A percentile compares a stretch with the other conserved stretches of the same genome.
Evolutionary conservation across 2,888 invertebrate genomes (phyloP).

Genomic region (Eurytoma californica): DNA sequence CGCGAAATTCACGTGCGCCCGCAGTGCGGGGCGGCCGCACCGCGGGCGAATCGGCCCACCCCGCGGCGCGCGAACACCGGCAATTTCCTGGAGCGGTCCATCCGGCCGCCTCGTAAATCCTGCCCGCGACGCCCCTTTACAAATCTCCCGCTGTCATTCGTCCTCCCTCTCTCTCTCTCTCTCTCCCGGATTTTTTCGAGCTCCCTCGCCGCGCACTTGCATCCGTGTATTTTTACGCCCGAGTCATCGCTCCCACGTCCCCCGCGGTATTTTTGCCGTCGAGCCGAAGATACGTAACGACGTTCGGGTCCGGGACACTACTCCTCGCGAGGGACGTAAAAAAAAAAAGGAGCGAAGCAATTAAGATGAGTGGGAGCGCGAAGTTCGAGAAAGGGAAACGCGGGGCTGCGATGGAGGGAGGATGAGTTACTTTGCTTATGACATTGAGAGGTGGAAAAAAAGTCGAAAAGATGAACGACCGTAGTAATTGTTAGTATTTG

Average conservation of each 20-base stretch:
- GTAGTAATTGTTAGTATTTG: no score
- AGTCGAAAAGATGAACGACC: no score
- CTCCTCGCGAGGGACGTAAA: slow-evolving; percentile 1
- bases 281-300: slow-evolving; percentile 62
- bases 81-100: slow-evolving; percentile 56
- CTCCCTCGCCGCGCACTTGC: slow-evolving; percentile 45
- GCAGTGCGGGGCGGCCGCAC: no score
- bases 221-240: slow-evolving; percentile 72
- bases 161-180: slow-evolving; percentile 52
- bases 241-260: slow-evolving; percentile 75
- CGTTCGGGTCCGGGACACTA: background rate
- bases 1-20: no score
- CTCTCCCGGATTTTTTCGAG: slow-evolving; percentile 30
- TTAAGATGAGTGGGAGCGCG: slow-evolving; percentile 19
- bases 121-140: slow-evolving; percentile 8
- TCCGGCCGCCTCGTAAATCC: slow-evolving; percentile 59
- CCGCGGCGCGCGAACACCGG: no score
- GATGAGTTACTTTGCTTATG: background rate
- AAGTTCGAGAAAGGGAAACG: background rate
- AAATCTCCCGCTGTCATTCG: slow-evolving; percentile 34
- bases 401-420: background rate
- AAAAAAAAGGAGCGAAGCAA: slow-evolving; percentile 39
- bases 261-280: slow-evolving; percentile 69
- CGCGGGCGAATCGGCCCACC: no score
- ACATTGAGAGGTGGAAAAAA: no score